Evolutionary conservation across 1,140 invertebrate species (phyloP), one percentile per base, ranked within the genome.

Genomic region (Aphelinus atriplicis): DNA sequence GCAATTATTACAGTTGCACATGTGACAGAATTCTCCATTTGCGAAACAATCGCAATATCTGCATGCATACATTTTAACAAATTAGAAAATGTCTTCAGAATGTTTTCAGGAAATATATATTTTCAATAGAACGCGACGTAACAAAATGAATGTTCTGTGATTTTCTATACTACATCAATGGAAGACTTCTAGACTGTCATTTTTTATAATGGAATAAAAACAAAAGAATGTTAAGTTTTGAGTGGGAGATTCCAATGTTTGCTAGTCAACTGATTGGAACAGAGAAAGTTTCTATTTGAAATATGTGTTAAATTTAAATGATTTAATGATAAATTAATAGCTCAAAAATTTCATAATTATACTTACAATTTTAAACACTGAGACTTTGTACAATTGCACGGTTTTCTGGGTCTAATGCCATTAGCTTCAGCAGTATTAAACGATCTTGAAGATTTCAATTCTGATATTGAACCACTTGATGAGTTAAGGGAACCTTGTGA

Each of bases 21-120:
- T 93, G 83, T 96, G 94, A 90, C 98, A 99, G 86, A 99, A 99
- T 88, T 99, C 98, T 43, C 98, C 98, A 89, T 99, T 99, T 1
- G 98, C 98, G 91, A 99, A 99, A 87, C 98, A 99, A 86, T 99
- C 98, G 89, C 98, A 99, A 87, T 99, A 99, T 80, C 93, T 94
- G 82, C 85, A 66, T 55, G 74, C 50, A 72, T 82, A 77, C 78
- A 76, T 81, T 69, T 73, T 77, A 50, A 79, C 5, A 51, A 61
- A 65, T 71, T 63, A 63, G 58, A 6, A 68, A 57, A 56, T 72
- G 50, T 58, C 7, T n/a, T 45, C 26, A 74, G 62, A 55, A 46
- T 60, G 58, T 48, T 57, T 73, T 67, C 47, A 47, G 26, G 48
- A 75, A 78, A 63, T 7, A 61, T 53, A 72, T 50, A 57, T 67